Percentiles rank a stretch among this genome's conserved stretches.
phyloP scores from a whole-genome alignment of 2,888 invertebrate genomes.

The Coecobrya sp. region DNA sequence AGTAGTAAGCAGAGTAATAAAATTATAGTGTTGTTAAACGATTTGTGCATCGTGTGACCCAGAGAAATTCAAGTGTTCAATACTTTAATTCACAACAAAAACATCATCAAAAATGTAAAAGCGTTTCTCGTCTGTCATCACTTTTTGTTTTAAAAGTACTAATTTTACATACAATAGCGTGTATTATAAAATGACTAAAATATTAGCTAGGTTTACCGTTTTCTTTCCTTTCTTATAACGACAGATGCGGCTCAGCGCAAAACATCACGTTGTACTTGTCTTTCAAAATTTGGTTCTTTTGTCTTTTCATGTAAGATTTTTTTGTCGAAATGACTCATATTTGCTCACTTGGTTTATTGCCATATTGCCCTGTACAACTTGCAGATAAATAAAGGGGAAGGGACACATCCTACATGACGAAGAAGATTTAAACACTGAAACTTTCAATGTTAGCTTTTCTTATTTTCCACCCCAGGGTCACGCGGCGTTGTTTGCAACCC shows the following conservation, averaged over 20 bases:
- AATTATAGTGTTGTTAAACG: neutral
- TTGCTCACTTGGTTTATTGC: slow-evolving; percentile 72
- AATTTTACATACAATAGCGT: neutral
- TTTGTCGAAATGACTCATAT: slow-evolving; percentile 49
- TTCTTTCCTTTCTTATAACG: neutral
- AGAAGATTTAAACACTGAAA: slow-evolving; percentile 39
- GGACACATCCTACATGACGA: slow-evolving; percentile 71
- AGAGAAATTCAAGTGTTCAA: neutral
- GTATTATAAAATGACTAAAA: neutral
- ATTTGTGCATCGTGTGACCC: slow-evolving; percentile 9
- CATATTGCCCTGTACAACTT: slow-evolving; percentile 25
- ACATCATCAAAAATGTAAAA: neutral
- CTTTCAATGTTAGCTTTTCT: slow-evolving; percentile 22
- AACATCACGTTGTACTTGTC: neutral
- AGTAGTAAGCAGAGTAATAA: too few relatives aligned
- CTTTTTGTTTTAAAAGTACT: neutral
- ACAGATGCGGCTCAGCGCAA: neutral
- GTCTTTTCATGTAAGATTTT: neutral
- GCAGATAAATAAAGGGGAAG: slow-evolving; percentile 54
- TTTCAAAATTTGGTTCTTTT: slow-evolving; percentile 11
- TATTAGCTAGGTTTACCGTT: neutral
- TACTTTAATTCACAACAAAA: neutral
- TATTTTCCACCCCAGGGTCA: slow-evolving; percentile 58
- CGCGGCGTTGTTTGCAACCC: slow-evolving; percentile 27
- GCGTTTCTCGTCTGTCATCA: slow-evolving; percentile 12